Evolutionary conservation across 2,797 vertebrate genomes (phyloP).

Genomic region (Myotis daubentonii): DNA sequence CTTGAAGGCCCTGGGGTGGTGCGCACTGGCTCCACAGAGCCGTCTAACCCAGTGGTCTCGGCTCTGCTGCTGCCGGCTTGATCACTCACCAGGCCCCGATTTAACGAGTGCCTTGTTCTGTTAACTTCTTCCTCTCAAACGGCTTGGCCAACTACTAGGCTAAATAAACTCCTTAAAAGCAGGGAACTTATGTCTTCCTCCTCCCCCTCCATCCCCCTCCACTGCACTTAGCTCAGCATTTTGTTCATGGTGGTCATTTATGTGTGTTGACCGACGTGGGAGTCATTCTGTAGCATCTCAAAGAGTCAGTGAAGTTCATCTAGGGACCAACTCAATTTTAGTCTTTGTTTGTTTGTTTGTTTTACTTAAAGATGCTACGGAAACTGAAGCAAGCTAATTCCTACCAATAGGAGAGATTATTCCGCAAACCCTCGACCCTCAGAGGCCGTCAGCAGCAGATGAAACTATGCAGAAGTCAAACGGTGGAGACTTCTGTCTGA

Average conservation of each 20-base stretch:
- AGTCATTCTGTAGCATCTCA: background rate
- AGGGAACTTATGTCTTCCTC: background rate
- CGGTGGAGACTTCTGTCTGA: background rate
- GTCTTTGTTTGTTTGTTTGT: background rate
- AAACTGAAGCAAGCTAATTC: background rate
- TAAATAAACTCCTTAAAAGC: background rate
- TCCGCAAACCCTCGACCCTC: no score
- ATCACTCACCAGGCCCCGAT: background rate
- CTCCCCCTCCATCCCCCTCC: background rate
- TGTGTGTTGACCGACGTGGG: background rate
- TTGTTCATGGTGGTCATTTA: background rate
- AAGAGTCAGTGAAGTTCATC: slow-evolving; percentile 7
- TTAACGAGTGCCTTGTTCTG: background rate
- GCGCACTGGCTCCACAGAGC: background rate
- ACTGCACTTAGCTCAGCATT: background rate
- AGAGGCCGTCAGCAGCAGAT: background rate
- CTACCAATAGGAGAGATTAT: background rate
- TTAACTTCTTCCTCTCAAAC: background rate
- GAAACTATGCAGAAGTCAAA: background rate
- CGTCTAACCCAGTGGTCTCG: background rate
- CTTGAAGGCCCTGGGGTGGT: background rate
- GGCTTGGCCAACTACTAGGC: background rate
- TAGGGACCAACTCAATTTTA: background rate
- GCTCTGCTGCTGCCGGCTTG: background rate
- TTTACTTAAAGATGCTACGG: background rate